Evolutionary conservation across 1,140 invertebrate species (phyloP).

Genomic region (Polypedilum vanderplanki): DNA sequence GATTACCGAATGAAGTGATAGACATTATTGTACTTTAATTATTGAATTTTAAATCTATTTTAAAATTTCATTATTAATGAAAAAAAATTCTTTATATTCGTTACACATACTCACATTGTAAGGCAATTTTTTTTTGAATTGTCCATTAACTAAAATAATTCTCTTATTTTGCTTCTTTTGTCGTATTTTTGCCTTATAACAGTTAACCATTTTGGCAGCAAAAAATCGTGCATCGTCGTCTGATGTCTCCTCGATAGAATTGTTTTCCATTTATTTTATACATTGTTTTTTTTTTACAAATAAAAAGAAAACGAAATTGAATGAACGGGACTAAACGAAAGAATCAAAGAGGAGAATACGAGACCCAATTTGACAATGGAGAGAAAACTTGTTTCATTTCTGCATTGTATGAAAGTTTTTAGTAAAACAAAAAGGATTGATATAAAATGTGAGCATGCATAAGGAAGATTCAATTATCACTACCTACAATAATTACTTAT

Average conservation of each 20-base stretch:
- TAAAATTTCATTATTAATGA: too few species aligned
- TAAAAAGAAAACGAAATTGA: constrained; percentile 12
- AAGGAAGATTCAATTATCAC: neutral
- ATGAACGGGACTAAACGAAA: neutral
- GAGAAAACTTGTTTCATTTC: neutral
- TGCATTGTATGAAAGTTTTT: neutral
- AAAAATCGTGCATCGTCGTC: neutral
- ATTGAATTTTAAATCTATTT: too few species aligned
- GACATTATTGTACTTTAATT: too few species aligned
- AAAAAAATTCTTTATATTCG: too few species aligned
- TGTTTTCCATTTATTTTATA: constrained; percentile 3
- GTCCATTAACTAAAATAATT: neutral
- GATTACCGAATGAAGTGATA: too few species aligned
- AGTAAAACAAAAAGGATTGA: neutral
- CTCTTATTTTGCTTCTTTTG: neutral
- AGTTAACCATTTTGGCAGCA: constrained; percentile 26
- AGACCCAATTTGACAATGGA: neutral
- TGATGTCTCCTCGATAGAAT: neutral
- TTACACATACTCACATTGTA: too few species aligned
- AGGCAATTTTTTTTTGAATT: neutral
- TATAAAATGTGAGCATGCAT: neutral
- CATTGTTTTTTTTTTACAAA: neutral
- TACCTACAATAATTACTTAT: too few species aligned
- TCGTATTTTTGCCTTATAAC: neutral
- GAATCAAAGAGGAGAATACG: neutral